Conservation (phyloP, 2,888 invertebrate genomes). For the Drosophila hawaiiensis region DNA sequence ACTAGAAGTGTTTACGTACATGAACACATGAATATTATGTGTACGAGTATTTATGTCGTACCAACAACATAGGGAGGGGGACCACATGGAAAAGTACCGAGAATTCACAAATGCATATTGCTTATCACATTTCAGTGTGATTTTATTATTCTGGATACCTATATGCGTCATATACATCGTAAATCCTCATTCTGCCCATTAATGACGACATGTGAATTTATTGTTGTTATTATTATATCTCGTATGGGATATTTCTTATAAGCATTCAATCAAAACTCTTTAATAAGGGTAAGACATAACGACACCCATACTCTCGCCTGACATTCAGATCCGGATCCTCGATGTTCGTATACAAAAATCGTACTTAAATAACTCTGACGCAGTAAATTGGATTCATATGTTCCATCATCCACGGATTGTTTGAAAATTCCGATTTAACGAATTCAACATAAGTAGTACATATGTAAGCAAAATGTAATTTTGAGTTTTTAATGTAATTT, state of each 20-base stretch:
- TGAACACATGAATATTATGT: neutral
- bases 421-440: slow-evolving; percentile 1
- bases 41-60: neutral
- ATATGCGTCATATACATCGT: slow-evolving; percentile 17
- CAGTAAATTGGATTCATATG: neutral
- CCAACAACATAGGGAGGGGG: neutral
- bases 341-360: neutral
- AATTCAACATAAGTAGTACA: slow-evolving; percentile 55
- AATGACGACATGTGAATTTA: slow-evolving; percentile 24
- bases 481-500: slow-evolving; percentile 55
- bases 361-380: neutral
- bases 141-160: slow-evolving; percentile 33
- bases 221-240: neutral
- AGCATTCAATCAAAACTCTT: neutral
- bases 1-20: neutral
- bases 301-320: neutral
- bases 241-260: neutral
- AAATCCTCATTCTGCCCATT: slow-evolving; percentile 6
- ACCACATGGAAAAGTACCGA: slow-evolving; percentile 2
- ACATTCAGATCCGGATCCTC: neutral
- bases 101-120: slow-evolving; percentile 23
- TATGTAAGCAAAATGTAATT: slow-evolving; percentile 65
- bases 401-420: slow-evolving; percentile 5
- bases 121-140: slow-evolving; percentile 24
- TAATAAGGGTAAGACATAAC: neutral